A percentile compares a stretch with the other conserved stretches of the same genome.
Conservation (phyloP, 2,113 vertebrate species). For the Oncorhynchus keta region DNA sequence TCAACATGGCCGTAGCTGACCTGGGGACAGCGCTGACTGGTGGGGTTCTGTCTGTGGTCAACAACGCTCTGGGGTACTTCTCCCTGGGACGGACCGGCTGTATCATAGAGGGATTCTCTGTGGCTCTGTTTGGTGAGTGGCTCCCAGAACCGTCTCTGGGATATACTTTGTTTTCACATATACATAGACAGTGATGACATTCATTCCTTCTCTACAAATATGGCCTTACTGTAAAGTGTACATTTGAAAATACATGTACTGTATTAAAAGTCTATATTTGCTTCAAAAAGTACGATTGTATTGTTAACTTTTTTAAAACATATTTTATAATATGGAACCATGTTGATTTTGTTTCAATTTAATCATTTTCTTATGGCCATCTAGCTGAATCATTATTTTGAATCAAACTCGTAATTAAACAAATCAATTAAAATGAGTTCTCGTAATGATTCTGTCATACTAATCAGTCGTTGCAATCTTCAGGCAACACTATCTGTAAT, state of each 20-base stretch:
- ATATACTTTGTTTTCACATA: no score
- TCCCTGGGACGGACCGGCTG: constrained; percentile 71
- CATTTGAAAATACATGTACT: no score
- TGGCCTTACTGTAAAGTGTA: neutral
- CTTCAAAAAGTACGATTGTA: no score
- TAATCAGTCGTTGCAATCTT: no score
- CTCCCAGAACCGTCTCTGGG: neutral
- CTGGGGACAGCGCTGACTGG: constrained; percentile 70
- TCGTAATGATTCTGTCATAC: no score
- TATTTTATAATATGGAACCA: neutral
- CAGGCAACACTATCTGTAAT: no score
- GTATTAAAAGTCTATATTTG: no score
- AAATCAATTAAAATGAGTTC: neutral
- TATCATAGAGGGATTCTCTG: constrained; percentile 73
- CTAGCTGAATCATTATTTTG: neutral
- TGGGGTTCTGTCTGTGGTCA: constrained; percentile 69
- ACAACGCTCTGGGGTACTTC: constrained; percentile 70
- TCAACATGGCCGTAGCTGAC: constrained; percentile 74
- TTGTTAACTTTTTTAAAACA: neutral
- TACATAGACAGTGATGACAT: neutral
- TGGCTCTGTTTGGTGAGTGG: constrained; percentile 74
- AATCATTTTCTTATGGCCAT: neutral
- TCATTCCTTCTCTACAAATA: no score
- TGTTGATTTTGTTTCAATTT: neutral
- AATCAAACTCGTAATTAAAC: neutral